These are phyloP conservation scores for Phenganax marumi DNA, from an alignment of 92 coral and sea anemone species.

Conservation along the genomic window DNA sequence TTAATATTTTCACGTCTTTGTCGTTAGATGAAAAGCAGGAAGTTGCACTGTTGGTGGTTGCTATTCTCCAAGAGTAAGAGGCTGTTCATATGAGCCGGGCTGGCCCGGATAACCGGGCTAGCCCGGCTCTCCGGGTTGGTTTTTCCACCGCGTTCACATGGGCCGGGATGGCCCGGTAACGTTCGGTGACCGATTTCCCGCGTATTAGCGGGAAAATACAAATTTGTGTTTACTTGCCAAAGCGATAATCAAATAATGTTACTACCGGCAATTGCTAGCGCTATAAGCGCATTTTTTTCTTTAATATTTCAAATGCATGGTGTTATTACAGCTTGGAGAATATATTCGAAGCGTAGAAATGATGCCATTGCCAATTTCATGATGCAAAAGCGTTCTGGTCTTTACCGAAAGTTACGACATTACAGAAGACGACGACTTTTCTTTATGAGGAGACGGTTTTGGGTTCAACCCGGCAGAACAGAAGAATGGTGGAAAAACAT, in stretches of 20 bases:
- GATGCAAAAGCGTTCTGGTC: neutral
- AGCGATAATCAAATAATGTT: neutral
- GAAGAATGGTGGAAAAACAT: conserved; percentile 10
- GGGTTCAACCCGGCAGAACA: conserved; percentile 5
- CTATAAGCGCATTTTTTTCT: neutral
- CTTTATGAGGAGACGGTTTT: neutral
- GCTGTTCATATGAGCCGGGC: no score
- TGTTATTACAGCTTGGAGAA: neutral
- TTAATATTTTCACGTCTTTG: no score
- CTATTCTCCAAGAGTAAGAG: no score
- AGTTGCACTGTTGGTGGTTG: no score
- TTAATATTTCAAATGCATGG: neutral
- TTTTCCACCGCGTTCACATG: neutral
- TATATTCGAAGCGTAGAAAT: neutral
- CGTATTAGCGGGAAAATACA: neutral
- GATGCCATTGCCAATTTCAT: neutral
- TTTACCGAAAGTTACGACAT: neutral
- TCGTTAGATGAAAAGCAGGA: no score
- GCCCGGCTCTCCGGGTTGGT: neutral
- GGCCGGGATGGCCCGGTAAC: conserved; percentile 1
- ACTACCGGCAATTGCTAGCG: neutral
- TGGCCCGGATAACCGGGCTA: no score
- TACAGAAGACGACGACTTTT: neutral
- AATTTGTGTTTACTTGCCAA: neutral
- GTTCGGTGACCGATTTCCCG: neutral